Evolutionary conservation across 2,113 vertebrate genomes (phyloP).

Genomic region (Pipra filicauda): DNA sequence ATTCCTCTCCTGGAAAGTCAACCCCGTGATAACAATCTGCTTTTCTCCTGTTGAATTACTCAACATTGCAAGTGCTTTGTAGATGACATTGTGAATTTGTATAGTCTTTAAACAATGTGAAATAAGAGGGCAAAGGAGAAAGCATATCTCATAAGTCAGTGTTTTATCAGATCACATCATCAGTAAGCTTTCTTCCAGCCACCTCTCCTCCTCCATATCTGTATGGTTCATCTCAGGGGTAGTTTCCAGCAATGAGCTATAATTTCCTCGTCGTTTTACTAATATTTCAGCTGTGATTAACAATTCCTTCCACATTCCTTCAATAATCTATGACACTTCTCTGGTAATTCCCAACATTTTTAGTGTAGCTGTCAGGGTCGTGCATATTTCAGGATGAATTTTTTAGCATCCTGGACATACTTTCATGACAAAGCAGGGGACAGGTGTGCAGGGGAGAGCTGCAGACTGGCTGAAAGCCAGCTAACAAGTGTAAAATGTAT

Average conservation of each 20-base stretch:
- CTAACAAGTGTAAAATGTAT: not conserved
- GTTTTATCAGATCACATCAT: not conserved
- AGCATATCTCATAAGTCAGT: not conserved
- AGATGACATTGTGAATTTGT: not conserved
- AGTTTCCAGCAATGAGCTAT: slow-evolving; percentile 18
- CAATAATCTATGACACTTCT: not conserved
- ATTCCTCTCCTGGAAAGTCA: not conserved
- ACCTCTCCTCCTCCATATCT: not conserved
- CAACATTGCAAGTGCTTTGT: not conserved
- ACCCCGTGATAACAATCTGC: rapidly evolving
- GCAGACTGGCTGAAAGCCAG: not conserved
- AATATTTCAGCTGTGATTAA: not conserved
- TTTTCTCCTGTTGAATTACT: not conserved
- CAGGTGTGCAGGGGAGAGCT: not conserved
- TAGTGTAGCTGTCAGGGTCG: not conserved
- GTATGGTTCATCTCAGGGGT: not conserved
- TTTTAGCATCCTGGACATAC: not conserved
- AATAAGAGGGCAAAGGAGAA: not conserved
- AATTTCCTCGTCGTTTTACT: not conserved
- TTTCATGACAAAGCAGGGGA: not conserved
- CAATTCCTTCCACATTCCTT: slow-evolving; percentile 19
- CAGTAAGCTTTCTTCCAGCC: not conserved
- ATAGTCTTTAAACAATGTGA: not conserved
- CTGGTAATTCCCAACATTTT: slow-evolving; percentile 18
- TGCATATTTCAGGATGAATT: not conserved